Conservation (phyloP, 2,888 invertebrate species). For the Lasioglossum pauxillum region DNA sequence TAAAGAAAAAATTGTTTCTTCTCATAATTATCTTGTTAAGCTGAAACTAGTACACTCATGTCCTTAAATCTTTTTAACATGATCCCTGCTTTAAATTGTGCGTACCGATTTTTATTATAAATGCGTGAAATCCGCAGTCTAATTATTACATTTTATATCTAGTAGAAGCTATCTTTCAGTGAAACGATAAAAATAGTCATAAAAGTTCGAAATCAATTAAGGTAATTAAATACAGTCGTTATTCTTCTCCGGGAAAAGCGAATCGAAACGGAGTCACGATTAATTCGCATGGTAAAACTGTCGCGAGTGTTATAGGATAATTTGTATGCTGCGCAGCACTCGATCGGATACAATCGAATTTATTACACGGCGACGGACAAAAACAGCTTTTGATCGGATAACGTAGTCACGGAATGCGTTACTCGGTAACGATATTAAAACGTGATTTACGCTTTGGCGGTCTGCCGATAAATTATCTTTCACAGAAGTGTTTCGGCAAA, state of each 20-base stretch:
- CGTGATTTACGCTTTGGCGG: conserved; percentile 20
- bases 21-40: no score
- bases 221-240: neutral
- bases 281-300: conserved; percentile 5
- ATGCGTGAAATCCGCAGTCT: no score
- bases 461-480: conserved; percentile 10
- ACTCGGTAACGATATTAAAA: conserved; percentile 25
- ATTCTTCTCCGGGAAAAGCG: neutral
- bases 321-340: neutral
- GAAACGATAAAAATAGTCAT: no score
- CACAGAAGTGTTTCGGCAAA: neutral
- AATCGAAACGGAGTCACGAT: neutral
- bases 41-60: no score
- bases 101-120: no score
- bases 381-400: conserved; percentile 22
- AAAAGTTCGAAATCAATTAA: neutral
- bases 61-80: no score
- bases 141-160: neutral
- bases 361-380: conserved; percentile 5
- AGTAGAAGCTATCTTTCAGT: neutral
- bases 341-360: conserved; percentile 15
- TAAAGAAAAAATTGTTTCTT: no score
- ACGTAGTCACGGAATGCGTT: neutral
- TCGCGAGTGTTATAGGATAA: neutral
- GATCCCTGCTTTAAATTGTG: no score